These are phyloP conservation scores for Mythimna lalbum DNA, from an alignment of 2,888 invertebrate genomes.

Conservation along the genomic window DNA sequence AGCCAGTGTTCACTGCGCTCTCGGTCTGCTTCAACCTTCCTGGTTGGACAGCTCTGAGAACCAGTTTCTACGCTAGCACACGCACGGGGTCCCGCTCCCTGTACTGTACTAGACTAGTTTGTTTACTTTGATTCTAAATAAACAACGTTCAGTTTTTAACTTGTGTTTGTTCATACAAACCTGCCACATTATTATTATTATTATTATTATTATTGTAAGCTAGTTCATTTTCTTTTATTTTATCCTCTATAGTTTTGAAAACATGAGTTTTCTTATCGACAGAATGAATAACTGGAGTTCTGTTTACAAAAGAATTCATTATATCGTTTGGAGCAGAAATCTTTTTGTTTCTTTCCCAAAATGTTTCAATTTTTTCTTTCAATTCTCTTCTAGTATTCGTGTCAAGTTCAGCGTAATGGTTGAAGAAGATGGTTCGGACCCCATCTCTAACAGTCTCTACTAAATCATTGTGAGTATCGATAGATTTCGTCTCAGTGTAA, in stretches of 20 bases:
- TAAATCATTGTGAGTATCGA: slow-evolving; percentile 62
- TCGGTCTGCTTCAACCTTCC: too few species aligned
- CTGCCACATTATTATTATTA: too few species aligned
- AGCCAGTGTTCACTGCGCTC: too few species aligned
- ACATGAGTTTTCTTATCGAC: background rate
- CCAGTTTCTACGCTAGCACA: too few species aligned
- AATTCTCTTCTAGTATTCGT: slow-evolving; percentile 63
- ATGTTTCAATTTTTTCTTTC: slow-evolving; percentile 53
- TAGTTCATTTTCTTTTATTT: background rate
- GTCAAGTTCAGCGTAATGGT: slow-evolving; percentile 70
- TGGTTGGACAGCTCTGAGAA: too few species aligned
- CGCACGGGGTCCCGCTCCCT: too few species aligned
- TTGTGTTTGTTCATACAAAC: too few species aligned
- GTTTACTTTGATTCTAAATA: too few species aligned
- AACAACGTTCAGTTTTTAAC: too few species aligned
- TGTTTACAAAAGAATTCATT: background rate
- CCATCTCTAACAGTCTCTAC: slow-evolving; percentile 64
- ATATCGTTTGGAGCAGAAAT: too few species aligned
- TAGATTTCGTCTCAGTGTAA: slow-evolving; percentile 61
- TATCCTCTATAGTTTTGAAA: background rate
- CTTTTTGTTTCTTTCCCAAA: slow-evolving; percentile 24
- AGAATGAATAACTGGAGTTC: background rate
- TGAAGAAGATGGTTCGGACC: slow-evolving; percentile 68
- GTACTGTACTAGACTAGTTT: too few species aligned
- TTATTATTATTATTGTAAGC: slow-evolving; percentile 11